Conservation (phyloP, 2,888 invertebrate species). For the Melanostoma scalare region DNA sequence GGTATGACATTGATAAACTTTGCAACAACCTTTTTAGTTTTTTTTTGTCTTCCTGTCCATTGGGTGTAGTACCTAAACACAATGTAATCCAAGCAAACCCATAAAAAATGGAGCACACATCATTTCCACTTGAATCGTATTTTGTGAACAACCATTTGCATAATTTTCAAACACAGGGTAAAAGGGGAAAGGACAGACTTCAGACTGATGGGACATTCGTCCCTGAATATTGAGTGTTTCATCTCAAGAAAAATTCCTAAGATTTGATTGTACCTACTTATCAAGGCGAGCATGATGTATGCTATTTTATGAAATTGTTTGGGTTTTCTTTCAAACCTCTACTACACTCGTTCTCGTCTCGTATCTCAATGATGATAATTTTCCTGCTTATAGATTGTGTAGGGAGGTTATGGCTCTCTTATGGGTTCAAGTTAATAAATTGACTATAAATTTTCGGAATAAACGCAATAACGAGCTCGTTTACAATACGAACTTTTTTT, state of each 20-base stretch:
- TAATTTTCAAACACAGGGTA: constrained; percentile 44
- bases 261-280: constrained; percentile 67
- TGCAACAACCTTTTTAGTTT: constrained; percentile 61
- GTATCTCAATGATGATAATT: constrained; percentile 47
- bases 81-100: constrained; percentile 15
- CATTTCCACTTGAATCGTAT: constrained; percentile 45
- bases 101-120: constrained; percentile 13
- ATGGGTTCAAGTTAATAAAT: constrained; percentile 72
- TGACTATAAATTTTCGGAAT: constrained; percentile 68
- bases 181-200: constrained; percentile 11
- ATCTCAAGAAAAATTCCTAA: constrained; percentile 47
- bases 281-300: constrained; percentile 66
- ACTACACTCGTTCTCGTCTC: constrained; percentile 11
- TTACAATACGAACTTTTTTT: constrained; percentile 64
- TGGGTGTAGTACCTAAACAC: constrained; percentile 31
- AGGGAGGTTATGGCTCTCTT: constrained; percentile 38
- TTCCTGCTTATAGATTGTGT: constrained; percentile 18
- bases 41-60: constrained; percentile 19
- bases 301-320: constrained; percentile 54
- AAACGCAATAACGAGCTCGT: constrained; percentile 71
- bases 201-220: constrained; percentile 15
- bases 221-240: constrained; percentile 57
- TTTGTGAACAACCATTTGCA: constrained; percentile 55
- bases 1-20: constrained; percentile 71
- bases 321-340: constrained; percentile 22